Evolutionary conservation across 2,113 vertebrate genomes (phyloP), one percentile per base, ranked within the genome.

Genomic region (Reinhardtius hippoglossoides): DNA sequence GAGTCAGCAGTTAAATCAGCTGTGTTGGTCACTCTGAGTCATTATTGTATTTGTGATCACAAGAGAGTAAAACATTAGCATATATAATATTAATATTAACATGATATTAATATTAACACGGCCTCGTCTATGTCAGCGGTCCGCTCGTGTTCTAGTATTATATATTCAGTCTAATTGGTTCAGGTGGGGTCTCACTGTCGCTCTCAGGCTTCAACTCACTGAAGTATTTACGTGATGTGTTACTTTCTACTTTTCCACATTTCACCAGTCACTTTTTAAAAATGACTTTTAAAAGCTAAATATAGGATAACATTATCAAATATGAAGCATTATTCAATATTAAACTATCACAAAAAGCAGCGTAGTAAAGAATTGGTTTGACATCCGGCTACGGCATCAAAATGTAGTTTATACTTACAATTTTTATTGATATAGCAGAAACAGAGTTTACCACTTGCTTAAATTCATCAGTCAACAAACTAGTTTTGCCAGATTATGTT

Each of bases 111-210:
- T 31, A 59, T 59, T 59, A 59, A 14, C 31, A 31, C 31, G 31
- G 31, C 15, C 7, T 59, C 3, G 21, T 48, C 63, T 48, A 12
- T 27, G 24, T 23, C 44, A 44, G 31, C 4, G 63, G 63, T 20
- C 42, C 62, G 27, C 42, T 48, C 21, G 0, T 20, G 26, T 31
- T 20, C 18, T 14, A 3, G 24, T 31, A 5, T 31, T n/a, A 52
- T n/a, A 44, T 66, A 66, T 66, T 66, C 46, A 52, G 9, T 65
- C 42, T 65, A 50, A 46, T 18, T 64, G 40, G 62, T 7, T 63
- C 60, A 21, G 37, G 10, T 42, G 37, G 62, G 40, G 3, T 46
- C 40, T 63, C 21, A 6, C n/a, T 44, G 62, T 18, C 7, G 40
- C 37, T 24, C 21, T 16, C 37, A 24, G 61, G 21, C 42, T 2